Evolutionary conservation across 2,797 vertebrate genomes (phyloP).

Genomic region (Pangasius mekongensis): DNA sequence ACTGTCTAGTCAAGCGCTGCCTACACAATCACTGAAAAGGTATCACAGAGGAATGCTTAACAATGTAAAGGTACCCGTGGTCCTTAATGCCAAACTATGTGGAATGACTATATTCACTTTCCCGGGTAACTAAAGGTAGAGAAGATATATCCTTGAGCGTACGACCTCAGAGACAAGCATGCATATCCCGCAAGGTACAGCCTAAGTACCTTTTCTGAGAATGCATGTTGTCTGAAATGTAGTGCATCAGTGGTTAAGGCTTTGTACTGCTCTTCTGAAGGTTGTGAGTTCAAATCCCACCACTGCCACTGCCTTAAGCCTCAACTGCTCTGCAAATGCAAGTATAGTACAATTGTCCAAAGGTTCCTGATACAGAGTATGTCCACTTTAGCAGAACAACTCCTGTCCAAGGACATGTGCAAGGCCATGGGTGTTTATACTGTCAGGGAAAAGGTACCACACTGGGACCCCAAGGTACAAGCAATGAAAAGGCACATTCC

Average conservation of each 20-base stretch:
- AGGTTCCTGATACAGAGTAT: background rate
- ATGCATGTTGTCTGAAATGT: background rate
- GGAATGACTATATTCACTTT: background rate
- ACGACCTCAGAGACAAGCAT: background rate
- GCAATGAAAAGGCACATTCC: background rate
- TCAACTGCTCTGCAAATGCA: background rate
- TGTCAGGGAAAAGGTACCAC: background rate
- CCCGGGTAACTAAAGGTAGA: background rate
- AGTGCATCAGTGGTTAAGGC: background rate
- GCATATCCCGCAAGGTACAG: background rate
- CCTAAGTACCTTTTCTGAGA: background rate
- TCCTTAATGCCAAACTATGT: background rate
- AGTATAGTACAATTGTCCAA: background rate
- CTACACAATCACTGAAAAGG: background rate
- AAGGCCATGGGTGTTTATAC: background rate
- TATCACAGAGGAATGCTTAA: background rate
- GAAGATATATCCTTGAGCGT: background rate
- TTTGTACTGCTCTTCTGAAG: background rate
- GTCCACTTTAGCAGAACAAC: background rate
- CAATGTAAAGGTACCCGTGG: background rate
- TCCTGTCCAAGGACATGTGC: background rate
- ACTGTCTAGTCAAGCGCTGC: slow-evolving; percentile 46
- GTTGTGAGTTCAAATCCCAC: background rate
- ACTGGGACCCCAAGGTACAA: background rate
- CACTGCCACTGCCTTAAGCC: background rate